These are phyloP conservation scores for Rapana venosa DNA, from an alignment of 2,888 invertebrate species.

Conservation along the genomic window DNA sequence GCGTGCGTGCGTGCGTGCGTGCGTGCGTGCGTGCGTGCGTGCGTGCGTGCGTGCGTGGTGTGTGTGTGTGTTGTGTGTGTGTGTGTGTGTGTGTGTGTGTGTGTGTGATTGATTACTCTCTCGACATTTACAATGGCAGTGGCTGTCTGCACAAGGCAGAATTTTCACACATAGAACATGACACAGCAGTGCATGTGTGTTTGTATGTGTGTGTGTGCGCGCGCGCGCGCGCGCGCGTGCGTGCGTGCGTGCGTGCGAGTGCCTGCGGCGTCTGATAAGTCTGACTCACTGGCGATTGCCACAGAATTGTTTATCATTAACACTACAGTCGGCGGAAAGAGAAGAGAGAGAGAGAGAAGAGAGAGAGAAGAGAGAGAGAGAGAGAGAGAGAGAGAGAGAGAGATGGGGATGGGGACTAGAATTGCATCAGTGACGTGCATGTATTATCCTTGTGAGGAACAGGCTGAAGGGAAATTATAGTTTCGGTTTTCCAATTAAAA, in stretches of 20 bases:
- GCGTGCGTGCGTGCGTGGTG: background rate
- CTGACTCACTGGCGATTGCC: background rate
- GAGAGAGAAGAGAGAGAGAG: no score
- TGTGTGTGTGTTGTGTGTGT: slow-evolving; percentile 12
- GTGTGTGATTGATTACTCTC: background rate
- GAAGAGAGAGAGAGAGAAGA: no score
- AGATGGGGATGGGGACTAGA: background rate
- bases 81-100: slow-evolving; percentile 35
- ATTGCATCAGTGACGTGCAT: no score
- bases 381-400: background rate
- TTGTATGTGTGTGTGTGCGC: background rate
- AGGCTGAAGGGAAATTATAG: no score
- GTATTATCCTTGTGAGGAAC: no score
- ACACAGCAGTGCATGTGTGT: background rate
- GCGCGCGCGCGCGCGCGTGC: background rate
- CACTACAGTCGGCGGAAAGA: no score
- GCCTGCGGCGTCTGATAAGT: background rate
- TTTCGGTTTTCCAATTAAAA: no score
- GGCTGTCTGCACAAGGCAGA: background rate
- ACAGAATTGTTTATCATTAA: no score
- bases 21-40: background rate
- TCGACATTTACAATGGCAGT: background rate
- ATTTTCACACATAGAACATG: background rate
- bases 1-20: slow-evolving; percentile 33
- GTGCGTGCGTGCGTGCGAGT: background rate